phyloP scores from a whole-genome alignment of 2,797 vertebrate species.

The Lindbergichthys nudifrons region DNA sequence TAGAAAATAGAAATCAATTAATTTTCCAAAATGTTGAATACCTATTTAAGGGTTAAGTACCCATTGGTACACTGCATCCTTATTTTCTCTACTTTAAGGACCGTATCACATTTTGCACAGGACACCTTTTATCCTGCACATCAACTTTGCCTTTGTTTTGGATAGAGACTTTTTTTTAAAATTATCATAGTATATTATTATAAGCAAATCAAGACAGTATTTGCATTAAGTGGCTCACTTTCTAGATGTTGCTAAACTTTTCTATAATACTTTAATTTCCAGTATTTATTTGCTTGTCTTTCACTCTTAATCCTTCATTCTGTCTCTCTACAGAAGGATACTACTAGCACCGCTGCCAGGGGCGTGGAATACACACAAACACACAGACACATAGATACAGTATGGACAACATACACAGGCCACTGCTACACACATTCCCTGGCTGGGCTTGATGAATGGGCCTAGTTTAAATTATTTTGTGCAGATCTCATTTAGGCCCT shows the following conservation, averaged over 20 bases:
- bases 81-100: too few relatives aligned
- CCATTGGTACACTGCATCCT: too few relatives aligned
- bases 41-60: too few relatives aligned
- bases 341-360: slow-evolving; percentile 47
- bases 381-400: slow-evolving; percentile 56
- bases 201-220: slow-evolving; percentile 19
- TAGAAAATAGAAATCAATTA: too few relatives aligned
- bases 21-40: too few relatives aligned
- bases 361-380: slow-evolving; percentile 44
- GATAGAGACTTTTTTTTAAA: neutral
- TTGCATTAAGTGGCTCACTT: slow-evolving; percentile 24
- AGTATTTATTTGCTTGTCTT: slow-evolving; percentile 59
- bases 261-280: slow-evolving; percentile 45
- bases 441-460: slow-evolving; percentile 86
- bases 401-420: slow-evolving; percentile 73
- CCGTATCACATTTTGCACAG: too few relatives aligned
- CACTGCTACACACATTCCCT: slow-evolving; percentile 68
- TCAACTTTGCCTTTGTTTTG: too few relatives aligned
- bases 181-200: slow-evolving; percentile 5
- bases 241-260: slow-evolving; percentile 50
- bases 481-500: slow-evolving; percentile 90
- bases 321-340: slow-evolving; percentile 56
- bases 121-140: too few relatives aligned
- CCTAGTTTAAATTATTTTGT: slow-evolving; percentile 89
- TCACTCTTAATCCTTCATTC: slow-evolving; percentile 70